Evolutionary conservation across 2,797 vertebrate species (phyloP).

Genomic region (Telmatherina bonti): DNA sequence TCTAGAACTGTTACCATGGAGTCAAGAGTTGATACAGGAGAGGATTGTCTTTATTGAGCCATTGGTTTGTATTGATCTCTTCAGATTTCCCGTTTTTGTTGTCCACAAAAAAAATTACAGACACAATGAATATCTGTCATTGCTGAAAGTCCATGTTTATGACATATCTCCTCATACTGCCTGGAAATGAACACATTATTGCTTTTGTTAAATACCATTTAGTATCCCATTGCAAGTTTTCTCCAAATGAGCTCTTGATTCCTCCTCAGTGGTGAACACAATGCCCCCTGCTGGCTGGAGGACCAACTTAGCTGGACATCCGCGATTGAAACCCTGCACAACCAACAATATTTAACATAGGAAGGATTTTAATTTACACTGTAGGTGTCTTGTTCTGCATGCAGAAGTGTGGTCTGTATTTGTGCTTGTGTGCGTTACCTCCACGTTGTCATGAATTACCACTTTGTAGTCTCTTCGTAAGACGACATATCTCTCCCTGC

Average conservation of each 20-base stretch:
- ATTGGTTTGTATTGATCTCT: background rate
- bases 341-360: background rate
- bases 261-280: slow-evolving; percentile 86
- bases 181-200: slow-evolving; percentile 8
- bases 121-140: background rate
- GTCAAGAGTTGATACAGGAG: too few relatives aligned
- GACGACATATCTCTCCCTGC: slow-evolving; percentile 87
- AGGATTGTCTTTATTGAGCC: too few relatives aligned
- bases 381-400: background rate
- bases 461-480: slow-evolving; percentile 85
- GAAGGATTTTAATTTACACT: background rate
- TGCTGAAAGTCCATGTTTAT: background rate
- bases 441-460: slow-evolving; percentile 89
- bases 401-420: background rate
- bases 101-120: background rate
- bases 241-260: slow-evolving; percentile 86
- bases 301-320: slow-evolving; percentile 82
- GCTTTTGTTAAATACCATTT: slow-evolving; percentile 73
- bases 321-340: slow-evolving; percentile 85
- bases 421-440: slow-evolving; percentile 80
- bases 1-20: background rate
- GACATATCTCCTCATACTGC: background rate
- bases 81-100: background rate
- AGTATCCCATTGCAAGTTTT: slow-evolving; percentile 85
- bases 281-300: slow-evolving; percentile 85